Percentiles rank a stretch among this genome's conserved stretches.
Evolutionary conservation across 2,113 vertebrate species (phyloP).

Genomic region (Campylorhamphus procurvoides): DNA sequence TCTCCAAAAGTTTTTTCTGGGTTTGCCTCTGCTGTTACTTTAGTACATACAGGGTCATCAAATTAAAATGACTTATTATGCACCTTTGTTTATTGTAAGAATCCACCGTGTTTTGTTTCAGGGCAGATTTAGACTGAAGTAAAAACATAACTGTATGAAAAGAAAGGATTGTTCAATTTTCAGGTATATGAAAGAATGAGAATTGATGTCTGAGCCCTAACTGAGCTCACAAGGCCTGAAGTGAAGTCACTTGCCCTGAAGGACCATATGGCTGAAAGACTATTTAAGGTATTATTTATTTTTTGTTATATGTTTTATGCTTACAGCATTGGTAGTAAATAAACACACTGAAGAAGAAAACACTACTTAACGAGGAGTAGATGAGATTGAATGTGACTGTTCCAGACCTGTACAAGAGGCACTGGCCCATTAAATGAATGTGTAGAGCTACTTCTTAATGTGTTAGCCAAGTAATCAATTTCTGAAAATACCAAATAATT

Average conservation of each 20-base stretch:
- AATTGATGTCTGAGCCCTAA: constrained; percentile 38
- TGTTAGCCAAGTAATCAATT: constrained; percentile 76
- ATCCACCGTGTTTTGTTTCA: neutral
- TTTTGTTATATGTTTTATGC: constrained; percentile 72
- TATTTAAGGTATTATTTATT: constrained; percentile 74
- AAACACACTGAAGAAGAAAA: constrained; percentile 75
- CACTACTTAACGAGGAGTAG: constrained; percentile 70
- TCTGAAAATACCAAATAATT: constrained; percentile 81
- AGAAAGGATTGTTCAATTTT: constrained; percentile 26
- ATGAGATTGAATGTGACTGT: constrained; percentile 77
- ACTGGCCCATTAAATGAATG: constrained; percentile 82
- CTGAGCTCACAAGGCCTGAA: constrained; percentile 15
- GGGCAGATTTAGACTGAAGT: neutral
- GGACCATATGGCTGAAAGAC: constrained; percentile 21
- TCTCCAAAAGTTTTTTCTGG: neutral
- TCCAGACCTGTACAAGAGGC: constrained; percentile 71
- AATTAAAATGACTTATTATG: neutral
- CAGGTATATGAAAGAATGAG: constrained; percentile 21
- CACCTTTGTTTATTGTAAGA: neutral
- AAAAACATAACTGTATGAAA: constrained; percentile 18
- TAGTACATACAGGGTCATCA: neutral
- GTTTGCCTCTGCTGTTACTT: neutral
- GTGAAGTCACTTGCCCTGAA: constrained; percentile 48
- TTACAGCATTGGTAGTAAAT: constrained; percentile 75
- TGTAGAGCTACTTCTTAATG: constrained; percentile 75